Conservation (phyloP, 2,113 vertebrate species). For the Vicugna pacos region DNA sequence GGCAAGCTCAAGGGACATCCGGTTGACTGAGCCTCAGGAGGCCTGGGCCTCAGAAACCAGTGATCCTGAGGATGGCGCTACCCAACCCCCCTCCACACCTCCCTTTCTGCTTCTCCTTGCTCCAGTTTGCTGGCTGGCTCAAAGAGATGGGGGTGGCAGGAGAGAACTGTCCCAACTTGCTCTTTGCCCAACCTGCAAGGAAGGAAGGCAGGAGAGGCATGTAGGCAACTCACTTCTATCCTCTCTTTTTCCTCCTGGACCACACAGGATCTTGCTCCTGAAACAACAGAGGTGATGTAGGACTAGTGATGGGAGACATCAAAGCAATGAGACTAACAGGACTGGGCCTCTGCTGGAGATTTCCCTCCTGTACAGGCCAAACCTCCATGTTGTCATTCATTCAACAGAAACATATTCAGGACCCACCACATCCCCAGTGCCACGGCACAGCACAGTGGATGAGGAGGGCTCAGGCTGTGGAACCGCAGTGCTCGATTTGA, state of each 20-base stretch:
- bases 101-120: background rate
- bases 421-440: too few relatives aligned
- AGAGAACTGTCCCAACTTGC: slow-evolving; percentile 51
- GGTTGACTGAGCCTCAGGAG: slow-evolving; percentile 60
- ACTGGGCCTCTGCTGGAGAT: background rate
- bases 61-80: background rate
- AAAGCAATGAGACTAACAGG: background rate
- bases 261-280: slow-evolving; percentile 37
- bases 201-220: background rate
- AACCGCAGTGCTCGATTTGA: background rate
- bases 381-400: background rate
- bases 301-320: background rate
- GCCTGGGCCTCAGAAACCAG: background rate
- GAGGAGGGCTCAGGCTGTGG: background rate
- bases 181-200: slow-evolving; percentile 46
- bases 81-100: rapidly evolving
- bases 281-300: background rate
- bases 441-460: rapidly evolving
- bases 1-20: slow-evolving; percentile 68
- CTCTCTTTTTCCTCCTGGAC: slow-evolving; percentile 29
- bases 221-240: background rate
- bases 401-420: background rate
- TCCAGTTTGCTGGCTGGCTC: background rate
- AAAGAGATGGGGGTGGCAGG: background rate
- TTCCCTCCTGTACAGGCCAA: background rate